A percentile compares a stretch with the other conserved stretches of the same genome.
Conservation (phyloP, 1,140 invertebrate genomes). For the Sycophila sp. region DNA sequence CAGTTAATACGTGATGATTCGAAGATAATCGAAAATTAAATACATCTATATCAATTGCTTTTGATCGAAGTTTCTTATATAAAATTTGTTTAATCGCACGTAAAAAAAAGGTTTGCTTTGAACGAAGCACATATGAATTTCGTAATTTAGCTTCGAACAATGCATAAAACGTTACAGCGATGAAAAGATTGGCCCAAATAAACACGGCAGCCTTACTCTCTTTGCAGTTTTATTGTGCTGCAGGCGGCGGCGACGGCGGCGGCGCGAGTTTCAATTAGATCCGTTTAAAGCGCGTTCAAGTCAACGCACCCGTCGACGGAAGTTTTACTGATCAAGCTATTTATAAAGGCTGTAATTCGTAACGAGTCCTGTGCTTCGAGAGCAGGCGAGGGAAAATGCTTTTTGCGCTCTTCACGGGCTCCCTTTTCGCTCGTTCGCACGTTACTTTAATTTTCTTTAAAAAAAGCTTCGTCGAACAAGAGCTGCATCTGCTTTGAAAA, state of each 20-base stretch:
- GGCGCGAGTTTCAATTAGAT: conserved; percentile 3
- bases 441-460: no score
- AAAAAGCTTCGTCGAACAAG: no score
- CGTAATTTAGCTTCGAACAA: no score
- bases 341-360: conserved; percentile 26
- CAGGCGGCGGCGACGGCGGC: background rate
- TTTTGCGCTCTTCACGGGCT: no score
- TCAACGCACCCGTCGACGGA: conserved; percentile 28
- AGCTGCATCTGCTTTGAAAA: no score
- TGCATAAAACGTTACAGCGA: no score
- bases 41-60: background rate
- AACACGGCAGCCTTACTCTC: no score
- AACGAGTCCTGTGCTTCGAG: background rate
- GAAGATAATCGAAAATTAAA: no score
- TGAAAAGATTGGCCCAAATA: no score
- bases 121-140: no score
- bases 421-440: no score
- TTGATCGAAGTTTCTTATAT: background rate
- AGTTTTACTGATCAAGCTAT: conserved; percentile 42
- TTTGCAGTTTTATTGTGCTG: background rate
- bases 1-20: background rate
- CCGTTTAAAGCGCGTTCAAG: conserved; percentile 17
- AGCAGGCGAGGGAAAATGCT: no score
- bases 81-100: background rate
- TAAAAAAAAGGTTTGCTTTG: background rate